phyloP scores from a whole-genome alignment of 2,888 invertebrate genomes.

The Julus scanicus region DNA sequence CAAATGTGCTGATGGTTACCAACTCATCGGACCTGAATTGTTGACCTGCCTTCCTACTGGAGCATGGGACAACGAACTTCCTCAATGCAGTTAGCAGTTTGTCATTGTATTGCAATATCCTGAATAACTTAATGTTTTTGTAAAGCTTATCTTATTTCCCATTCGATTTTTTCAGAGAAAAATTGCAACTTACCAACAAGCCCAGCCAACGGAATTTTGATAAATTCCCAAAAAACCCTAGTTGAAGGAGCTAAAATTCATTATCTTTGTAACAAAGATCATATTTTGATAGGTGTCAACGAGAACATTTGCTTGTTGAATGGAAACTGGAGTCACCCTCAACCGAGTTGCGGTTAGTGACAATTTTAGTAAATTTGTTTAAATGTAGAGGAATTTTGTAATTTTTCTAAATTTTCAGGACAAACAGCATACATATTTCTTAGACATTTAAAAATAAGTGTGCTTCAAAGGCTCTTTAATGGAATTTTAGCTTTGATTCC shows the following conservation, averaged over 20 bases:
- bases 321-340: constrained; percentile 49
- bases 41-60: constrained; percentile 52
- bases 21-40: constrained; percentile 40
- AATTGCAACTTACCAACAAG: neutral
- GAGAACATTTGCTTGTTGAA: constrained; percentile 18
- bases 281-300: neutral
- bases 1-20: constrained; percentile 34
- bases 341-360: constrained; percentile 48
- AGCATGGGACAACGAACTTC: constrained; percentile 49
- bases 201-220: constrained; percentile 28
- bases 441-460: no score
- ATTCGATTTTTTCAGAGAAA: neutral
- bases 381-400: no score
- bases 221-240: constrained; percentile 2
- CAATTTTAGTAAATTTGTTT: no score
- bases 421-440: no score
- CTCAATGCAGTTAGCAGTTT: constrained; percentile 53
- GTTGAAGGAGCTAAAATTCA: constrained; percentile 14
- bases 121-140: no score
- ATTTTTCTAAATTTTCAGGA: no score
- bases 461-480: no score
- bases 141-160: neutral
- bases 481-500: no score
- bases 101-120: neutral
- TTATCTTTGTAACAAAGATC: constrained; percentile 10